These are phyloP conservation scores for Drosophila pectinifera DNA, from an alignment of 1,140 invertebrate genomes.

Conservation along the genomic window DNA sequence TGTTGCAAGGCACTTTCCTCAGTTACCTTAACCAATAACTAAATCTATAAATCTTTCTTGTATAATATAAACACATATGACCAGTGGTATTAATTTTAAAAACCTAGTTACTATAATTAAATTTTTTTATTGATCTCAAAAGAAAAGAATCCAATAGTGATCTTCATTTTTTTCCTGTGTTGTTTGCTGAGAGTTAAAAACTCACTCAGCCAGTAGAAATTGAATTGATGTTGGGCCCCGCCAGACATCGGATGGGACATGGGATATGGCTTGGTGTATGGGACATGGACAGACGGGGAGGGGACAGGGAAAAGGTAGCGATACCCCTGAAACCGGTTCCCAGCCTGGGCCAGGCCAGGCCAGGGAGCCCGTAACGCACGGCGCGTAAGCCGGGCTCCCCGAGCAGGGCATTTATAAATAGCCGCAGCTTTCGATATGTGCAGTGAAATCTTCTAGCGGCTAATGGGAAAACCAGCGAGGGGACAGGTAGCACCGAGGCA, in stretches of 20 bases:
- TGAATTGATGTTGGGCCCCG: slow-evolving; percentile 75
- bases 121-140: neutral
- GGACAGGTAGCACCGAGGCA: slow-evolving; percentile 61
- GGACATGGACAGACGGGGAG: too few relatives aligned
- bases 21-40: neutral
- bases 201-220: slow-evolving; percentile 81
- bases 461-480: slow-evolving; percentile 39
- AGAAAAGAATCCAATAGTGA: neutral
- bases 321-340: slow-evolving; percentile 54
- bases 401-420: slow-evolving; percentile 72
- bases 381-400: slow-evolving; percentile 51
- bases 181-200: slow-evolving; percentile 48
- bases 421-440: slow-evolving; percentile 69
- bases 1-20: neutral
- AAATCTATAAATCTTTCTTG: too few relatives aligned
- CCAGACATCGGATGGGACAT: slow-evolving; percentile 36
- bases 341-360: slow-evolving; percentile 49
- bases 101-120: neutral
- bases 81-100: too few relatives aligned
- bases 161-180: slow-evolving; percentile 3
- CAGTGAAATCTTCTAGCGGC: slow-evolving; percentile 68
- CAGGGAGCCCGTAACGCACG: slow-evolving; percentile 54
- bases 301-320: slow-evolving; percentile 5
- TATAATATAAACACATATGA: too few relatives aligned
- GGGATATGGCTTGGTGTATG: slow-evolving; percentile 12